These are phyloP conservation scores for Cryptotis parvus DNA, from an alignment of 2,113 vertebrate genomes.

Conservation along the genomic window DNA sequence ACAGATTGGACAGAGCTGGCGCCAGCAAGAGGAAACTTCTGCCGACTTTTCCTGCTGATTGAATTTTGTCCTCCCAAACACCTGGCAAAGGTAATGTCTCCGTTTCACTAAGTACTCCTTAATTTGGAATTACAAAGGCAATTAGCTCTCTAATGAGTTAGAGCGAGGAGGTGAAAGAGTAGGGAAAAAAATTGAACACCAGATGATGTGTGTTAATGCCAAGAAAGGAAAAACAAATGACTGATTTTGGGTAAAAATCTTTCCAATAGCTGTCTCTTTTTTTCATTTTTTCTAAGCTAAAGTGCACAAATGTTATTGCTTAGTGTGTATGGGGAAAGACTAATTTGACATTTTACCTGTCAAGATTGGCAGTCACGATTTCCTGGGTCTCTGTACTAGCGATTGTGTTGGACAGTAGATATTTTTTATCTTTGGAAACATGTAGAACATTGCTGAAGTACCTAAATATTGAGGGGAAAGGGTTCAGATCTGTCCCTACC, in stretches of 20 bases:
- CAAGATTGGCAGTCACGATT: not conserved
- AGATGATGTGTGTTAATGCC: constrained; percentile 43
- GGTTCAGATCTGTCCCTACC: not conserved
- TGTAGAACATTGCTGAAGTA: not conserved
- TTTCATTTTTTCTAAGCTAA: constrained; percentile 27
- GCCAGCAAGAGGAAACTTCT: not conserved
- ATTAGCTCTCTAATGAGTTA: constrained; percentile 77
- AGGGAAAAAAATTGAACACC: not conserved
- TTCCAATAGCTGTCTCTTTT: not conserved
- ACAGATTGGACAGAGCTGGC: not conserved
- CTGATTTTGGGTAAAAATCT: constrained; percentile 6
- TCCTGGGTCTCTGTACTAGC: not conserved
- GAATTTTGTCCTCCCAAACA: constrained; percentile 47
- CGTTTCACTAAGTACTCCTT: constrained; percentile 55
- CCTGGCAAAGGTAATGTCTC: constrained; percentile 64
- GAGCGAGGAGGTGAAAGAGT: constrained; percentile 57
- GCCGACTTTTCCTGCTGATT: constrained; percentile 16
- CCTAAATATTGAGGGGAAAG: not conserved
- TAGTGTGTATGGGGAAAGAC: not conserved
- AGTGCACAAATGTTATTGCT: not conserved
- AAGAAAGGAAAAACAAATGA: not conserved
- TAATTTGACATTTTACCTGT: not conserved
- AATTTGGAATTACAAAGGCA: constrained; percentile 79
- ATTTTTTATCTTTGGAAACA: not conserved
- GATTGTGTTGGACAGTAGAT: not conserved